Evolutionary conservation across 2,113 vertebrate species (phyloP), one percentile per base, ranked within the genome.

Genomic region (Pomatorhinus ruficollis): DNA sequence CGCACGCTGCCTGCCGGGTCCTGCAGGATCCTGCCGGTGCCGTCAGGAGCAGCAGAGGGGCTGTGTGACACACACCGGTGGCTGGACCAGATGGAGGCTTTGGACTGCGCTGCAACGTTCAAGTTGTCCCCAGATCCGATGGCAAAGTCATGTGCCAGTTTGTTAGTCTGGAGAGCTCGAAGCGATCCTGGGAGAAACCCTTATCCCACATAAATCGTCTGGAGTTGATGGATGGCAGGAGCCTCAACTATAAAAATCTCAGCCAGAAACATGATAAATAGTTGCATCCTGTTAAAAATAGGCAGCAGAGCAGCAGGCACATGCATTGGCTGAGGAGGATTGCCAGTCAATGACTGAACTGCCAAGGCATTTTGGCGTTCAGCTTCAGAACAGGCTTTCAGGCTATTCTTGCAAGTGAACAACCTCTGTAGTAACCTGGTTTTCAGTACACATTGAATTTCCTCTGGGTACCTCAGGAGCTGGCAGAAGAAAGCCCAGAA

Each of bases 211-310:
- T 35, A 92, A 94, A 93, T 84, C 12, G 45, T 87, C 81, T 63
- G 77, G 47, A 94, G 88, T 6, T 96, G 95, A 86, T 90, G 90
- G 90, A 93, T 93, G 89, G 91, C 95, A 93, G 86, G 86, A 96
- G 59, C 49, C 89, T 94, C 76, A 44, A 63, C 80, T 84, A 74
- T 88, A 92, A 90, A 95, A 97, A 89, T 92, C 71, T 66, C 81
- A 60, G 79, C 77, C 91, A 95, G 91, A 95, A 97, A 92, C 90
- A 94, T 94, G 96, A 87, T 92, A 87, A 93, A 95, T 87, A 86
- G 93, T 92, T 87, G 76, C 59, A 94, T 86, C 83, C 90, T 79
- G 74, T 94, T 93, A 95, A 92, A 94, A 88, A 84, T 71, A 94
- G 86, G 92, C 80, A 93, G 89, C 83, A 75, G 90, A 93, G 61